Evolutionary conservation across 2,888 invertebrate genomes (phyloP).

Genomic region (Boloria euphrosyne): DNA sequence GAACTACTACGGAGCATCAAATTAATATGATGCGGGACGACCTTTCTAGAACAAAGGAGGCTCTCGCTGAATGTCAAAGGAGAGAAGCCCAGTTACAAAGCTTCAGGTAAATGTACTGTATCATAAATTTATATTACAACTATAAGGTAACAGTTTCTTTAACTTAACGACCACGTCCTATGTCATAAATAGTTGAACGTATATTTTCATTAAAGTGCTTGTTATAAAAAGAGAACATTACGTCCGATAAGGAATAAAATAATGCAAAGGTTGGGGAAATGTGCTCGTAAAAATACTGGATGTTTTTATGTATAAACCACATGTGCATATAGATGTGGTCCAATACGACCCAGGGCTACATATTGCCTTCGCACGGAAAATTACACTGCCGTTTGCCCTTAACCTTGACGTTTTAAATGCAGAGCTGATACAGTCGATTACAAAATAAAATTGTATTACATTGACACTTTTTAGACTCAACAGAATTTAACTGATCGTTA

Average conservation of each 20-base stretch:
- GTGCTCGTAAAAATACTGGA: conserved; percentile 18
- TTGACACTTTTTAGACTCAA: conserved; percentile 23
- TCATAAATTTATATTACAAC: conserved; percentile 2
- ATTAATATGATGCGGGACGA: conserved; percentile 88
- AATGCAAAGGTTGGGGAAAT: conserved; percentile 9
- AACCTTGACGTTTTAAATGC: conserved; percentile 35
- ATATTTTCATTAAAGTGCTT: conserved; percentile 4
- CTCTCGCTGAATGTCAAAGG: conserved; percentile 87
- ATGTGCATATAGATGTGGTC: neutral
- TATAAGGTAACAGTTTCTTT: conserved; percentile 7
- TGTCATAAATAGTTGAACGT: conserved; percentile 13
- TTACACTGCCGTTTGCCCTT: conserved; percentile 29
- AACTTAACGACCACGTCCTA: conserved; percentile 1
- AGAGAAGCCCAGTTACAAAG: conserved; percentile 90
- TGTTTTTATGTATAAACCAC: conserved; percentile 13
- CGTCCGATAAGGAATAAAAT: conserved; percentile 7
- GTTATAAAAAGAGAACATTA: conserved; percentile 13
- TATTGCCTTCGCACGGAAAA: conserved; percentile 30
- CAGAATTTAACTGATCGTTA: conserved; percentile 22
- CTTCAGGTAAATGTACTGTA: conserved; percentile 76
- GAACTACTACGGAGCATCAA: conserved; percentile 87
- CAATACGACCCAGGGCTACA: conserved; percentile 12
- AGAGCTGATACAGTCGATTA: conserved; percentile 25
- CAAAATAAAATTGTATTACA: conserved; percentile 31
- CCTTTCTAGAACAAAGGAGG: conserved; percentile 87